Base-by-base conservation (phyloP, 1,140 invertebrate genomes). In the Macrobrachium rosenbergii region DNA sequence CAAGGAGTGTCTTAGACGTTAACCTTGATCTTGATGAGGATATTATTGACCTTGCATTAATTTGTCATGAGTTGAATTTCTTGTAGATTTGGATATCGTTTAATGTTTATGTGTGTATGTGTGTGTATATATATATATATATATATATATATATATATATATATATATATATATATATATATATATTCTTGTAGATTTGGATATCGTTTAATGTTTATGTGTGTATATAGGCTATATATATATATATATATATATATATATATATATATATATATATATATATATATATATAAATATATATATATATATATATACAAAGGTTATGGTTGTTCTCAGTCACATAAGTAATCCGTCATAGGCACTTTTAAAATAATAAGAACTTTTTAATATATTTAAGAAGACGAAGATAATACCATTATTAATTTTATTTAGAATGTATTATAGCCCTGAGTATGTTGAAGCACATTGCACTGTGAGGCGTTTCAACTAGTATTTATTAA, bases 121-220 rank as follows among this genome's bases (percentile, higher is more conserved):
- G 17, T 67, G 19, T 67, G 17, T 67, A 67, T 67, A 67, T 17
- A 67, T 67, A 67, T 67, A 67, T 67, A 67, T 67, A 17, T 67
- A 67, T 67, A 67, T 67, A 67, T 67, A 67, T 67, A 67, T 67
- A 67, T 67, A 67, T 17, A 67, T 67, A 67, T 67, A 67, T 23
- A 67, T 23, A 67, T 69, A 23, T 23, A 69, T 69, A 69, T 69
- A 23, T 23, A 69, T 23, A 69, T 69, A 28, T 69, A 69, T 69
- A 69, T 19, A 23, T 69, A 5, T 69, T 7, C 19, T 2, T 21
- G 12, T 69, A 69, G 12, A 69, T 69, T 0, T 21, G 6, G 12
- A 3, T 69, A n/a, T 69, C 11, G 7, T 21, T 69, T 21, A 21
- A 17, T 69, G 3, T 21, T 8, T 69, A 21, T n/a, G n/a, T n/a